Base-by-base conservation (phyloP, 2,888 invertebrate genomes). In the Aphidius colemani region DNA sequence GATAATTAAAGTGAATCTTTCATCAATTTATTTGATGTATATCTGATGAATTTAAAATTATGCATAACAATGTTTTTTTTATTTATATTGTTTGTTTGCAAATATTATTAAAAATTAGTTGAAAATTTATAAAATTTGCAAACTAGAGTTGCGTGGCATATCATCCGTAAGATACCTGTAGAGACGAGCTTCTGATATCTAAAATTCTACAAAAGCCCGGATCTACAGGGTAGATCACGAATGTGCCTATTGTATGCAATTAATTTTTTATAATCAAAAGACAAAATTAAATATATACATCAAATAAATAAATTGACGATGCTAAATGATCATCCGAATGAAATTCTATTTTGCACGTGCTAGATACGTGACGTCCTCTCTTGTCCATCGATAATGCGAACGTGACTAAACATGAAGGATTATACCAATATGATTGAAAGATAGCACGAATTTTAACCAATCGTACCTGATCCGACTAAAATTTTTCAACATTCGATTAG, bases 221-320 rank as follows among this genome's bases (percentile, higher is more conserved):
- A 95, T 95, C 95, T 95, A 96, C 95, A 96, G 95, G 95, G 95
- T 96, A 95, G 94, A 93, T 95, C 94, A 95, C 95, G 94, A 93
- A 93, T 93, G 94, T 90, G 92, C 91, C 90, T 78, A 81, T 83
- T 76, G 78, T 80, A 75, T 70, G 71, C 66, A 71, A 67, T 46
- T 7, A 53, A 44, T 48, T 7, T 11, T 48, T 8, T 11, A 53
- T 40, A 9, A 53, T 53, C 10, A 18, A 10, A 13, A 6, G 11
- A 8, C 7, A 39, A 56, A 56, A 39, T n/a, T 7, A 57, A 45
- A n/a, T 11, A 44, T 10, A 41, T 41, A 9, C 40, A 53, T 13
- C 18, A 30, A 9, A 8, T 2, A 55, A 18, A 18, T 9, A 30
- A 18, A 56, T 45, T 56, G 39, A n/a, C 10, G 45, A 44, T 13